phyloP scores from a whole-genome alignment of 2,888 invertebrate genomes.

The Pristionchus entomophagus region DNA sequence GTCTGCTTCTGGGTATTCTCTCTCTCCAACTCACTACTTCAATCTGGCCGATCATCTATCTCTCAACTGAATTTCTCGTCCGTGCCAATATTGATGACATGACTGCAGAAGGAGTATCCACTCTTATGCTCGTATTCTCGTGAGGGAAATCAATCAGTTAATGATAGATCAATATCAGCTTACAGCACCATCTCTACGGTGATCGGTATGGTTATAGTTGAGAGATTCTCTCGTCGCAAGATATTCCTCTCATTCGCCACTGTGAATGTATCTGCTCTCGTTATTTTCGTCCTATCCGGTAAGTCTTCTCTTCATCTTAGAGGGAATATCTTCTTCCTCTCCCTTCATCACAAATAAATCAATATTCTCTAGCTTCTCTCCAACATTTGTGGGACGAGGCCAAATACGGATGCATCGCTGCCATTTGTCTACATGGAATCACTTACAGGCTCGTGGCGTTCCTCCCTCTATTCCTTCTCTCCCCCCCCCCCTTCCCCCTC shows the following conservation, averaged over 20 bases:
- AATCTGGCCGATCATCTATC: constrained; percentile 70
- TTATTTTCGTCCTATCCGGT: constrained; percentile 62
- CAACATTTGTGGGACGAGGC: constrained; percentile 39
- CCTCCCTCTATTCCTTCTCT: no score
- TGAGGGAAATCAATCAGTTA: constrained; percentile 38
- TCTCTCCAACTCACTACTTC: constrained; percentile 70
- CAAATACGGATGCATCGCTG: constrained; percentile 66
- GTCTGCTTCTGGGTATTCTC: constrained; percentile 63
- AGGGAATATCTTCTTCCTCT: neutral
- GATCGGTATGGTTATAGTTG: constrained; percentile 66
- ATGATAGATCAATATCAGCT: neutral
- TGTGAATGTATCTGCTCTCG: constrained; percentile 62
- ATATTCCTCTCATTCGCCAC: constrained; percentile 64
- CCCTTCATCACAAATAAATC: no score
- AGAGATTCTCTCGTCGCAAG: constrained; percentile 62
- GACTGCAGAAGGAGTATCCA: constrained; percentile 65
- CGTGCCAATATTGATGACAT: constrained; percentile 61
- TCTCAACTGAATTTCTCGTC: constrained; percentile 67
- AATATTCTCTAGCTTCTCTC: constrained; percentile 47
- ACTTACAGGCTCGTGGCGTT: constrained; percentile 62
- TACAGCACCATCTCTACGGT: constrained; percentile 66
- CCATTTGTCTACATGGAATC: constrained; percentile 62
- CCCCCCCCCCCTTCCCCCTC: no score
- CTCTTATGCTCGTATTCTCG: constrained; percentile 67
- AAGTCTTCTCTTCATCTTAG: no score